Evolutionary conservation across 1,140 invertebrate genomes (phyloP).

Genomic region (Venturia canescens): DNA sequence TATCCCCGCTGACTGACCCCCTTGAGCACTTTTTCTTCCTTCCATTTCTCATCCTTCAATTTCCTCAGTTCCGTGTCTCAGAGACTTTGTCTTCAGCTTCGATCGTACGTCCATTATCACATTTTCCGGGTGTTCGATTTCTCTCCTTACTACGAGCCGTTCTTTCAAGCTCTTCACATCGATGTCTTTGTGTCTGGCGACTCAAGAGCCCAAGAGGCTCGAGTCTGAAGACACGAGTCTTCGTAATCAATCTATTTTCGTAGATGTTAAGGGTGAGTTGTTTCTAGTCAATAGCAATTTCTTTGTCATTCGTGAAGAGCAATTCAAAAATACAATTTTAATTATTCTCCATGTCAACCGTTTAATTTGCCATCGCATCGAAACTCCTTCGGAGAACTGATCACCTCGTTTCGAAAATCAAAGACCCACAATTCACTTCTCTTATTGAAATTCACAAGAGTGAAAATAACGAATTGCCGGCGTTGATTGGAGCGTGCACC

Average conservation of each 20-base stretch:
- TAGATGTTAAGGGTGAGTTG: background rate
- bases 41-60: background rate
- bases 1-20: slow-evolving; percentile 45
- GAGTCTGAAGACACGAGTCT: background rate
- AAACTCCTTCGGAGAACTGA: no score
- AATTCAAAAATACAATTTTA: no score
- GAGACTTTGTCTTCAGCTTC: slow-evolving; percentile 8
- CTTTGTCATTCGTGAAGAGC: no score
- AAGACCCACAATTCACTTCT: no score
- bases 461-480: no score
- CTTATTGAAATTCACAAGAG: no score
- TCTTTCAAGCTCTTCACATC: background rate
- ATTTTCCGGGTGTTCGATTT: slow-evolving; percentile 29
- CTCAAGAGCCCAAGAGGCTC: slow-evolving; percentile 7
- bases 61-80: background rate
- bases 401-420: no score
- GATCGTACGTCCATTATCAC: slow-evolving; percentile 19
- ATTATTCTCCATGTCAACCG: no score
- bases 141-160: background rate
- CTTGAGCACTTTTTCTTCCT: slow-evolving; percentile 20
- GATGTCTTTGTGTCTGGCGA: slow-evolving; percentile 20
- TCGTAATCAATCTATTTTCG: slow-evolving; percentile 25
- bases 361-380: no score
- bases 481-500: no score
- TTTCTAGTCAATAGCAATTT: background rate